Evolutionary conservation across 2,797 vertebrate genomes (phyloP).

Genomic region (Monodelphis domestica): DNA sequence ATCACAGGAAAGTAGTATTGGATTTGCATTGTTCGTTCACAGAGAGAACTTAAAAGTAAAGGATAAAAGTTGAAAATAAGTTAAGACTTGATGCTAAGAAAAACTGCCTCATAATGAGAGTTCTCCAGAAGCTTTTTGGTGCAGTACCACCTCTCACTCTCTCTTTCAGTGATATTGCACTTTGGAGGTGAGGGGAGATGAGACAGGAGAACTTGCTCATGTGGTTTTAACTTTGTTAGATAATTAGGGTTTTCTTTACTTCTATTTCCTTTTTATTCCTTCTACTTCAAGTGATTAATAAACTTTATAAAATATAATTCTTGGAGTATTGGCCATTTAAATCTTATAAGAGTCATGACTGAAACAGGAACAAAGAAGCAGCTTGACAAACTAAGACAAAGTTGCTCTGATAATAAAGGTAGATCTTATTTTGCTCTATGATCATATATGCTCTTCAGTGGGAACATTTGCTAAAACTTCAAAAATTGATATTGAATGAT

Average conservation of each 20-base stretch:
- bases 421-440: conserved; percentile 98
- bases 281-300: too few species aligned
- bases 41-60: background rate
- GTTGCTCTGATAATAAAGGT: conserved; percentile 98
- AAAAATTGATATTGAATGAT: conserved; percentile 99
- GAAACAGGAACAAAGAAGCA: conserved; percentile 97
- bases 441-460: conserved; percentile 95
- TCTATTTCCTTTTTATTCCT: too few species aligned
- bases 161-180: too few species aligned
- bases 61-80: background rate
- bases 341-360: conserved; percentile 99
- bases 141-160: too few species aligned
- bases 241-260: too few species aligned
- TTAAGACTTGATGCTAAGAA: background rate
- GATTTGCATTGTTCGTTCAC: background rate
- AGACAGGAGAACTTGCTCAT: too few species aligned
- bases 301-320: too few species aligned
- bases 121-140: too few species aligned
- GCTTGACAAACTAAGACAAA: conserved; percentile 96
- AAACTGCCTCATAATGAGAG: background rate
- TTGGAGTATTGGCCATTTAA: too few species aligned
- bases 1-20: background rate
- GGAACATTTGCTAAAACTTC: conserved; percentile 98
- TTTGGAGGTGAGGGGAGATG: too few species aligned
- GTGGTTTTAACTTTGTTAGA: too few species aligned